Evolutionary conservation across 2,113 vertebrate species (phyloP).

Genomic region (Catharus fuscescens): DNA sequence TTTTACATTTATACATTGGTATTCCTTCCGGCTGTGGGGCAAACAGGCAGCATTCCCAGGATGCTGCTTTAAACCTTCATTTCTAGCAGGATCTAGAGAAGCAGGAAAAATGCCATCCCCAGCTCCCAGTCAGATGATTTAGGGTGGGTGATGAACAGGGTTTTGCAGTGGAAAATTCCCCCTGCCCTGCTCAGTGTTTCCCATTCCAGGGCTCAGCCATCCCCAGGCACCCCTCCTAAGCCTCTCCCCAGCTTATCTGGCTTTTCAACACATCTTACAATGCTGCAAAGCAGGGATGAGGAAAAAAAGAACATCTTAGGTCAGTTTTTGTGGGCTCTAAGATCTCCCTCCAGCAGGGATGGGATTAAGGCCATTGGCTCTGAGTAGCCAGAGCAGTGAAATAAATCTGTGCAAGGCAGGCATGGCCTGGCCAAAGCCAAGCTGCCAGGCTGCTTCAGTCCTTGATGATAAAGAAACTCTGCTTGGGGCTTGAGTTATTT

Average conservation of each 20-base stretch:
- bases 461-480: not conserved
- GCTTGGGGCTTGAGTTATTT: not conserved
- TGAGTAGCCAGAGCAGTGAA: not conserved
- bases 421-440: not conserved
- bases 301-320: not conserved
- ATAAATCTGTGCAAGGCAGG: not conserved
- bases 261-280: not conserved
- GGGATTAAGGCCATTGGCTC: not conserved
- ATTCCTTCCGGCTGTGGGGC: not conserved
- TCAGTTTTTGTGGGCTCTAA: not conserved
- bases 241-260: not conserved
- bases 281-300: not conserved
- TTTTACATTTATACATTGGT: rapidly evolving
- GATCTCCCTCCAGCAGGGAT: not conserved
- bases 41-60: not conserved
- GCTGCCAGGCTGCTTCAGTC: not conserved
- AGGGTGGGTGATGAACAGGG: not conserved
- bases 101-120: not conserved
- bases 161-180: not conserved
- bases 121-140: rapidly evolving
- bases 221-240: not conserved
- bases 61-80: not conserved
- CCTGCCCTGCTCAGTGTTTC: not conserved
- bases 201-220: not conserved
- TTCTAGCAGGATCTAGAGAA: not conserved